Conservation (phyloP, 2,113 vertebrate genomes). For the Chunga burmeisteri region DNA sequence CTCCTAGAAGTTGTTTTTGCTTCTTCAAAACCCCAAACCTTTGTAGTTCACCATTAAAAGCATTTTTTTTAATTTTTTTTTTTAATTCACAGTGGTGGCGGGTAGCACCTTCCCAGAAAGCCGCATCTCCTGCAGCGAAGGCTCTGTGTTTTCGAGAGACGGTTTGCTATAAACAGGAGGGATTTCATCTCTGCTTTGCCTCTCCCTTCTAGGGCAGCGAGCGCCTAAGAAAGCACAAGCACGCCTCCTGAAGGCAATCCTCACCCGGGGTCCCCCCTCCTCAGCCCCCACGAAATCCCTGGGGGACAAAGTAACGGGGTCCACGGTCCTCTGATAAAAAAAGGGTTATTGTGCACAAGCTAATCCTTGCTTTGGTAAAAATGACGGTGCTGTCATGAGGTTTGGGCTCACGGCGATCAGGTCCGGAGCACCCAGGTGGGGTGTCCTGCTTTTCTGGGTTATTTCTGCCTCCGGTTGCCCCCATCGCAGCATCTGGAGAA, state of each 20-base stretch:
- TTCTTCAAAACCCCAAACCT: neutral
- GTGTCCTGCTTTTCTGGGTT: neutral
- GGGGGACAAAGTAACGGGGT: no score
- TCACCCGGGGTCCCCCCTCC: no score
- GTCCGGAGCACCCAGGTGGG: fast-evolving
- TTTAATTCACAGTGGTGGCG: fast-evolving
- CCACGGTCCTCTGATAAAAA: neutral
- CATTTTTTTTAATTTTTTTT: fast-evolving
- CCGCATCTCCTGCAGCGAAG: neutral
- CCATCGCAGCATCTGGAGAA: neutral
- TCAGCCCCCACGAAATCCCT: fast-evolving
- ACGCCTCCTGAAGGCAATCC: slow-evolving; percentile 60
- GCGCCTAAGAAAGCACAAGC: slow-evolving; percentile 29
- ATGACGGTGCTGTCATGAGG: fast-evolving
- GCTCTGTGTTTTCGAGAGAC: neutral
- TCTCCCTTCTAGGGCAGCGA: neutral
- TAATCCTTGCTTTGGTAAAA: neutral
- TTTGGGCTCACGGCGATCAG: fast-evolving
- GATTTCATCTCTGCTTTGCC: neutral
- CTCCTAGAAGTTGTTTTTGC: neutral
- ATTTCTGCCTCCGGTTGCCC: neutral
- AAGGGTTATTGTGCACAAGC: neutral
- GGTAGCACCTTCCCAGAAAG: neutral
- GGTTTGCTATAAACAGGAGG: neutral
- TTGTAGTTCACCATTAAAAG: neutral